These are phyloP conservation scores for Leptogaster cylindrica DNA, from an alignment of 2,888 invertebrate genomes.

Conservation along the genomic window DNA sequence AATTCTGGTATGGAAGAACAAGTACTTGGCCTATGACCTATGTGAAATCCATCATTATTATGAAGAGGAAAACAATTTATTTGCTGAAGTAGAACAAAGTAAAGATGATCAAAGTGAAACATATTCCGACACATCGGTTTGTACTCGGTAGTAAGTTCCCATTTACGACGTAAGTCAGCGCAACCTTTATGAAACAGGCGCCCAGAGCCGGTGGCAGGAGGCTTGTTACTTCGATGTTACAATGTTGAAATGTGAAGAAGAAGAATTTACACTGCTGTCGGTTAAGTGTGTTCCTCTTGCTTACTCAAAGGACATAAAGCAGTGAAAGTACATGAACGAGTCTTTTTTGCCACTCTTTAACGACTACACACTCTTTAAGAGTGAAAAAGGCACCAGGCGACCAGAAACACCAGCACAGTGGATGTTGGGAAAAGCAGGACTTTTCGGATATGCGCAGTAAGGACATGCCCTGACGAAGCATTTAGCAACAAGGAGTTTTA, in stretches of 20 bases:
- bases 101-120: no score
- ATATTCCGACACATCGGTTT: no score
- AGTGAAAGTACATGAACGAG: not conserved
- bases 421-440: not conserved
- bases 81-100: no score
- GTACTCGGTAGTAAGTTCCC: slow-evolving; percentile 52
- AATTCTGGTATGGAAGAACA: no score
- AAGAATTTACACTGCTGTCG: no score
- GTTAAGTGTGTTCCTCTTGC: not conserved
- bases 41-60: no score
- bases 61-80: no score
- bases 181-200: slow-evolving; percentile 60
- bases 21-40: no score
- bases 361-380: slow-evolving; percentile 52
- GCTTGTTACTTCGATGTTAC: slow-evolving; percentile 57
- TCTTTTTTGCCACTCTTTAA: slow-evolving; percentile 45
- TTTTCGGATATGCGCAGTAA: slow-evolving; percentile 15
- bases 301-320: not conserved
- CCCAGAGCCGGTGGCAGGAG: slow-evolving; percentile 50
- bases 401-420: slow-evolving; percentile 39
- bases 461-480: no score
- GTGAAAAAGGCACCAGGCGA: slow-evolving; percentile 48
- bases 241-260: no score
- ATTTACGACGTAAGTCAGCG: slow-evolving; percentile 62
- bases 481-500: no score